Conservation (phyloP, 2,797 vertebrate species). For the Cercopithecus hamlyni region DNA sequence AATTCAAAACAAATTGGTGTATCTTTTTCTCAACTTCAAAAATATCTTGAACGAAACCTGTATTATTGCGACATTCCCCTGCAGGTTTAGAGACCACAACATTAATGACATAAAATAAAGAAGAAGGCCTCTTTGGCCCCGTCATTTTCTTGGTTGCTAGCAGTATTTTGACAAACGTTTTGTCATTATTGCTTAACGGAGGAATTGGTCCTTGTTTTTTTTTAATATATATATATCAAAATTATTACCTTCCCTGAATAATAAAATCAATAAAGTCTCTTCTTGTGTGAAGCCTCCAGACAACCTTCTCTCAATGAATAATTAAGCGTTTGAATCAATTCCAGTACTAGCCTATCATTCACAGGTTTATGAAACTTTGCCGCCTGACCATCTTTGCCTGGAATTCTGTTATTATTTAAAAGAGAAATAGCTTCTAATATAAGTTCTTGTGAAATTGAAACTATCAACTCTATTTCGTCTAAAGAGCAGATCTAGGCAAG, state of each 20-base stretch:
- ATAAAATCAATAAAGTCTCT: constrained; percentile 84
- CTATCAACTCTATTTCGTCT: constrained; percentile 57
- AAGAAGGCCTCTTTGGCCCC: constrained; percentile 55
- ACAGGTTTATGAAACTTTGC: constrained; percentile 78
- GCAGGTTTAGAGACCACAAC: constrained; percentile 75
- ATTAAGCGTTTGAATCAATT: constrained; percentile 85
- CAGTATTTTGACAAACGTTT: constrained; percentile 82
- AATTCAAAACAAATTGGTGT: constrained; percentile 69
- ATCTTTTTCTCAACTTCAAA: constrained; percentile 75
- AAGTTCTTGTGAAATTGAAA: constrained; percentile 63
- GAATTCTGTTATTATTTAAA: constrained; percentile 73
- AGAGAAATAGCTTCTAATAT: constrained; percentile 65
- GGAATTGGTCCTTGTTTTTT: constrained; percentile 77
- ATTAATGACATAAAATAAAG: constrained; percentile 78
- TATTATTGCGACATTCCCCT: constrained; percentile 74
- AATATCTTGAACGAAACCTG: constrained; percentile 57
- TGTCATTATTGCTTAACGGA: constrained; percentile 83
- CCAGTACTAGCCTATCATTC: constrained; percentile 75
- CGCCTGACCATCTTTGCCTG: constrained; percentile 37
- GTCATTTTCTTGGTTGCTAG: constrained; percentile 67
- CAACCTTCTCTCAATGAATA: constrained; percentile 79
- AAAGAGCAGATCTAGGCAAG: constrained; percentile 37
- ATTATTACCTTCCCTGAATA: constrained; percentile 83
- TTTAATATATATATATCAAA: constrained; percentile 71
- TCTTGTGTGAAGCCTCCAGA: constrained; percentile 78